phyloP scores from a whole-genome alignment of 2,888 invertebrate genomes.

The Seladonia tumulorum region DNA sequence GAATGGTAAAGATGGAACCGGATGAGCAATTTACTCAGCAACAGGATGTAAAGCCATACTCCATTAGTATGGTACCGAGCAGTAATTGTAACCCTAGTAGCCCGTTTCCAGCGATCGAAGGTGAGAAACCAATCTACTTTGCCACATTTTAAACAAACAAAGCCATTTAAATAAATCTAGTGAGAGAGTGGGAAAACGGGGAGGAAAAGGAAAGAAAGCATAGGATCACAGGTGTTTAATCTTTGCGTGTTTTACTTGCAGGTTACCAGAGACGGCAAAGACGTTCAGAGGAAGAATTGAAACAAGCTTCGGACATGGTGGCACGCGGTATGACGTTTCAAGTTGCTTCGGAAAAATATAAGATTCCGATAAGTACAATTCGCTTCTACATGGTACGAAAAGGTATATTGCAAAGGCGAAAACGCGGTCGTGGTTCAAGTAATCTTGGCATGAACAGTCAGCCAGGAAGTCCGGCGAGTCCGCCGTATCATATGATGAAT shows the following conservation, averaged over 20 bases:
- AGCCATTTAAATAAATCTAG: not conserved
- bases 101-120: constrained; percentile 83
- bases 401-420: constrained; percentile 91
- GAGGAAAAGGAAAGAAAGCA: too few relatives aligned
- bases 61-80: constrained; percentile 81
- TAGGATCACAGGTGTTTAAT: not conserved
- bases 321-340: constrained; percentile 95
- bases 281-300: constrained; percentile 90
- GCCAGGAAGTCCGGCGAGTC: constrained; percentile 88
- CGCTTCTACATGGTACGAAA: constrained; percentile 95
- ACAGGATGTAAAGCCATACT: constrained; percentile 80
- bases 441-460: constrained; percentile 83
- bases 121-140: constrained; percentile 66
- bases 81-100: constrained; percentile 80
- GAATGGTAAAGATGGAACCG: constrained; percentile 83
- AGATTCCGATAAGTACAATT: constrained; percentile 94
- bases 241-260: constrained; percentile 52
- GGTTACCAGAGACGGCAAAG: constrained; percentile 85
- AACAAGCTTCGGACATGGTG: constrained; percentile 94
- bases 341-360: constrained; percentile 94
- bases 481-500: constrained; percentile 91
- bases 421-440: constrained; percentile 90
- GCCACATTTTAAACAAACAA: not conserved
- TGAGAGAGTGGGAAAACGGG: not conserved
- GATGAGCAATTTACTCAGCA: constrained; percentile 82